Conservation (phyloP, 2,797 vertebrate species). For the Spinibarbus caldwelli region DNA sequence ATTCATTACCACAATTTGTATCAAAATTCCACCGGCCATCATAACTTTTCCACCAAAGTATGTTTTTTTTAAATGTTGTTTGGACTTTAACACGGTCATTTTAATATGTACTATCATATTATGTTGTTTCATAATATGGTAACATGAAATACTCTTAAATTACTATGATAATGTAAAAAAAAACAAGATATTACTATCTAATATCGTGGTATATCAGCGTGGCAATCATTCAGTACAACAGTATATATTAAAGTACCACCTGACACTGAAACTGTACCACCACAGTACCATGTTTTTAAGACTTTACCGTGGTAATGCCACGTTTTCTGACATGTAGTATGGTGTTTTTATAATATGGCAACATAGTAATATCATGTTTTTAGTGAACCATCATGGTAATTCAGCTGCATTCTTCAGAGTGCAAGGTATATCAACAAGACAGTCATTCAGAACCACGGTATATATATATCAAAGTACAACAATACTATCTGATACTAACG, state of each 20-base stretch:
- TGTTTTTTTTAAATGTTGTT: no score
- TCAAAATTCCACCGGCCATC: no score
- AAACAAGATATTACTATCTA: background rate
- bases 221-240: background rate
- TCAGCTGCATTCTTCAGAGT: background rate
- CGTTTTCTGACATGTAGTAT: background rate
- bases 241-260: background rate
- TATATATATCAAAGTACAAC: background rate
- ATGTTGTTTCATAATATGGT: background rate
- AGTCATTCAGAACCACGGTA: background rate
- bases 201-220: background rate
- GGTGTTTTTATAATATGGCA: background rate
- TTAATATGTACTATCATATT: background rate
- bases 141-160: background rate
- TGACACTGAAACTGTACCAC: no score
- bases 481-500: background rate
- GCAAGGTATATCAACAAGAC: background rate
- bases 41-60: no score
- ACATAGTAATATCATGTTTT: background rate
- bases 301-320: background rate
- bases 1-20: background rate
- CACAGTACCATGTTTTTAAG: background rate
- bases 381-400: no score
- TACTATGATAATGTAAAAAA: background rate
- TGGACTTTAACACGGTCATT: no score